Base-by-base conservation (phyloP, 2,797 vertebrate species). In the Euthynnus affinis region DNA sequence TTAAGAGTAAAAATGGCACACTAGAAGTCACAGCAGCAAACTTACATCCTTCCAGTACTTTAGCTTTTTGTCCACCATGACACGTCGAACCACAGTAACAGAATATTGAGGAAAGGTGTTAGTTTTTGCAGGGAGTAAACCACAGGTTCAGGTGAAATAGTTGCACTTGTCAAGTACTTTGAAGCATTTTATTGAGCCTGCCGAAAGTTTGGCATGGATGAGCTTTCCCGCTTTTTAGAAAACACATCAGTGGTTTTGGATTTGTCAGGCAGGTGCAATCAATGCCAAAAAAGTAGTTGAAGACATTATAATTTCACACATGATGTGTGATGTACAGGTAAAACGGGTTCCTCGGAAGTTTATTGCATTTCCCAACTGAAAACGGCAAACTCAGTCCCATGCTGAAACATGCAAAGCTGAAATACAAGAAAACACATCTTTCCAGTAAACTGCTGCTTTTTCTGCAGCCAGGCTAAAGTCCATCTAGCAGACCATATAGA, bases 41-140 rank as follows among this genome's bases (percentile, higher is more conserved):
- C 98, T 99, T 99, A 99, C 98, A 97, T 97, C 98, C 97, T 95
- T 98, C 97, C 96, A 98, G 97, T 92, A 99, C 96, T 97, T 97
- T 98, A 95, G 97, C 97, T 99, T 97, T 98, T 94, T 92, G 93
- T 92, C 93, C 96, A 95, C 87, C 94, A 90, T 96, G 96, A 96
- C 93, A 94, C 94, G 95, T 93, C 95, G 94, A 94, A 92, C 81
- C 86, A 90, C 60, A 71, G 87, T 92, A 91, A 95, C 91, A 93
- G 95, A 90, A 93, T 93, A 96, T 95, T 96, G 93, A 96, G 96
- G 95, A 97, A 94, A 97, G 96, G 94, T 93, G 92, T 98, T 98
- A 99, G 96, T 88, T 87, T 89, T 85, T 70, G 78, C 60, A 74
- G 62, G 46, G 55, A 82, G 76, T 66, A 80, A 80, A 82, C 20